phyloP scores from a whole-genome alignment of 1,140 invertebrate species.

The Scylla paramamosain region DNA sequence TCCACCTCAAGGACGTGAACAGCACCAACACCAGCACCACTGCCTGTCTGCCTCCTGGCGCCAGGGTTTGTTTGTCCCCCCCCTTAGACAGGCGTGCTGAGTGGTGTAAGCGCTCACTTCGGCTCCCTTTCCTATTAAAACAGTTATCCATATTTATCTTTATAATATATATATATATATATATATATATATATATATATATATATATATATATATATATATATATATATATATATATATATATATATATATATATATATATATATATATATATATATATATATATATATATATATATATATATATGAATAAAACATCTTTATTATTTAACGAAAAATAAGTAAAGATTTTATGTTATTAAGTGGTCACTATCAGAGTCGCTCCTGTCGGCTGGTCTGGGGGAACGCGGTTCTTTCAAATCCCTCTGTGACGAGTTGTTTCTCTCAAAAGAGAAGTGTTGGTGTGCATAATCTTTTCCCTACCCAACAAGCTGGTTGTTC shows the following conservation, averaged over 20 bases:
- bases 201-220: slow-evolving; percentile 36
- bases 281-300: slow-evolving; percentile 45
- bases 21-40: background rate
- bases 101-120: background rate
- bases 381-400: no score
- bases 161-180: slow-evolving; percentile 2
- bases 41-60: background rate
- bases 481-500: no score
- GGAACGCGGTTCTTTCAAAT: no score
- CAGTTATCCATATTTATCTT: background rate
- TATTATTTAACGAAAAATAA: no score
- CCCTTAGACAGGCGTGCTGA: background rate
- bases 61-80: background rate
- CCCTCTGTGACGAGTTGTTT: no score
- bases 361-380: no score
- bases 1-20: background rate
- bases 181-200: slow-evolving; percentile 38
- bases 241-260: slow-evolving; percentile 52
- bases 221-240: background rate
- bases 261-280: slow-evolving; percentile 48
- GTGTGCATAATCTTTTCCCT: no score
- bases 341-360: no score
- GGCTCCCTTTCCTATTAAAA: background rate
- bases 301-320: no score
- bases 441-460: no score